These are phyloP conservation scores for Mycteria americana DNA, from an alignment of 2,797 vertebrate species.

Conservation along the genomic window DNA sequence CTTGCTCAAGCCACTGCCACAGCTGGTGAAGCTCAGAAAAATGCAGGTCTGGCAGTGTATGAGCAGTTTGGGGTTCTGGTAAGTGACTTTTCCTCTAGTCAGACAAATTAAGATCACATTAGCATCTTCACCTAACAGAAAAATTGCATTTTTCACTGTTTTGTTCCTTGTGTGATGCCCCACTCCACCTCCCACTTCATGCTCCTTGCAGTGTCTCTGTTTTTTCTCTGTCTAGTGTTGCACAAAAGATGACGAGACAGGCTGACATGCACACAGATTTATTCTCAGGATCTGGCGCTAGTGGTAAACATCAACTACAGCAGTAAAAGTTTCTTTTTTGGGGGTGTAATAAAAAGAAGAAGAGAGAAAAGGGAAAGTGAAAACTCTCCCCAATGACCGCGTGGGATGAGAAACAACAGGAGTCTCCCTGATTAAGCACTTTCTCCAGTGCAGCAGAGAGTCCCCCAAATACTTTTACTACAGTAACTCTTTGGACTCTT, in stretches of 20 bases:
- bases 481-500: not conserved
- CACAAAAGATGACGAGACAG: not conserved
- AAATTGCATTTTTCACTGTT: not conserved
- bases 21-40: slow-evolving; percentile 77
- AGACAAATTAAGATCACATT: not conserved
- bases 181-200: accelerated
- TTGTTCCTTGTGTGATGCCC: not conserved
- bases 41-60: slow-evolving; percentile 83
- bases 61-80: slow-evolving; percentile 90
- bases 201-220: not conserved
- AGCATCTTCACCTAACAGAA: not conserved
- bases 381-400: not conserved
- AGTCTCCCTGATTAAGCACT: not conserved
- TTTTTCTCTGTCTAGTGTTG: accelerated
- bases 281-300: not conserved
- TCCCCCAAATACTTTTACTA: not conserved
- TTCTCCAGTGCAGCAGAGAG: not conserved
- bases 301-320: not conserved
- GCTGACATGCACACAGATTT: too few relatives aligned
- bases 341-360: not conserved
- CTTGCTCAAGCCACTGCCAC: slow-evolving; percentile 84
- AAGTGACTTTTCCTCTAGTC: slow-evolving; percentile 40
- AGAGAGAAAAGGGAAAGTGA: not conserved
- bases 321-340: not conserved
- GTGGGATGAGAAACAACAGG: not conserved